Percentiles rank a stretch among this genome's conserved stretches.
Evolutionary conservation across 2,113 vertebrate species (phyloP).

Genomic region (Poeciliopsis retropinna): DNA sequence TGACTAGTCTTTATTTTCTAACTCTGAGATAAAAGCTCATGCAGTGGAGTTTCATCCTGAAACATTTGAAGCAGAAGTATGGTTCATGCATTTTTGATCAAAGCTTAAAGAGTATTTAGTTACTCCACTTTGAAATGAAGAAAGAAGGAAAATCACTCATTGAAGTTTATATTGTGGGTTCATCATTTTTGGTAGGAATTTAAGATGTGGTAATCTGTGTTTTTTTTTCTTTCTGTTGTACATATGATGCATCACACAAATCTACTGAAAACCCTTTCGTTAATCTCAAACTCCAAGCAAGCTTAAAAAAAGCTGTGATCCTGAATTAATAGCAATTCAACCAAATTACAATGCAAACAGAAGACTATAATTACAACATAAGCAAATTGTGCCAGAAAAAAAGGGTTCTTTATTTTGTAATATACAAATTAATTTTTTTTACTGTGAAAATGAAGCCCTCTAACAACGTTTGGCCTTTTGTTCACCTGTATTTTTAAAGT

Average conservation of each 20-base stretch:
- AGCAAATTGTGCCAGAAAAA: conserved; percentile 15
- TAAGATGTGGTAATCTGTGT: conserved; percentile 16
- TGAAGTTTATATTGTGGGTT: conserved; percentile 50
- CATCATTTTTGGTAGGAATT: conserved; percentile 26
- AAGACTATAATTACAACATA: conserved; percentile 8
- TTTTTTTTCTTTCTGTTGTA: conserved; percentile 20
- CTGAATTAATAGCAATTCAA: conserved; percentile 21
- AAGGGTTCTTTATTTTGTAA: neutral
- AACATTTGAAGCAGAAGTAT: conserved; percentile 28
- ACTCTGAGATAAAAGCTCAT: conserved; percentile 25
- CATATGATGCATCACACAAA: conserved; percentile 48
- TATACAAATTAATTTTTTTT: neutral
- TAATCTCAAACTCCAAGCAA: conserved; percentile 13
- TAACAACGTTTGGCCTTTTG: conserved; percentile 28
- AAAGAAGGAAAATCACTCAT: conserved; percentile 10
- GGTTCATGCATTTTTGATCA: conserved; percentile 40
- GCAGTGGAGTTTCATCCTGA: conserved; percentile 1
- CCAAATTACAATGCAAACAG: conserved; percentile 18
- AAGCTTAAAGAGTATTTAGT: conserved; percentile 32
- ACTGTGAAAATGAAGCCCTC: neutral
- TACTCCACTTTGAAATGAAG: conserved; percentile 9
- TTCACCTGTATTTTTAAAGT: conserved; percentile 28
- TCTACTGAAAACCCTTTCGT: conserved; percentile 45
- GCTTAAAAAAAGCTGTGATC: conserved; percentile 5
- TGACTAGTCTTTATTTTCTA: conserved; percentile 37